Conservation (phyloP, 2,113 vertebrate species). For the Alexandromys fortis region DNA sequence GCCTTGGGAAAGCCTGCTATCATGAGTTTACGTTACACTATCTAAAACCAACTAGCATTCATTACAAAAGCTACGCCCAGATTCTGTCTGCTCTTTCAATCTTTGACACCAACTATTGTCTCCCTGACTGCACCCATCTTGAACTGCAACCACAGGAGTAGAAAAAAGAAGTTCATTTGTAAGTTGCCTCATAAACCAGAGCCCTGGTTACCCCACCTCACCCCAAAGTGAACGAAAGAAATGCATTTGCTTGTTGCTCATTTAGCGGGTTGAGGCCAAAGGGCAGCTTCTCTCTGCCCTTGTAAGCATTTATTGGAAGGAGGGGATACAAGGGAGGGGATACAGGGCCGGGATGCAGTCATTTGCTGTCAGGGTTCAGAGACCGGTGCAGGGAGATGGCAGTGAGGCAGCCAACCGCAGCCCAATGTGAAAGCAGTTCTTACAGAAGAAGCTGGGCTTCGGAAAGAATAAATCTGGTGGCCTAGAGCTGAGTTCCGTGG, state of each 20-base stretch:
- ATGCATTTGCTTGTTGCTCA: background rate
- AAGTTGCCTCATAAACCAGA: background rate
- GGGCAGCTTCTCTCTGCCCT: background rate
- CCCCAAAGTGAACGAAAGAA: background rate
- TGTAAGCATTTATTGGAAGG: background rate
- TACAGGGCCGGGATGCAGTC: background rate
- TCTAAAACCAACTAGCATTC: constrained; percentile 58
- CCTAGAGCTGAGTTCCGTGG: background rate
- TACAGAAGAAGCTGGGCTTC: background rate
- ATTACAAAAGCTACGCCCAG: background rate
- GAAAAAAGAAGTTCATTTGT: background rate
- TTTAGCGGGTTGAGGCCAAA: constrained; percentile 38
- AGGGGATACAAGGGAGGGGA: background rate
- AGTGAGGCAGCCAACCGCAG: background rate
- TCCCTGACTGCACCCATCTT: background rate
- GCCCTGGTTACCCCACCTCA: background rate
- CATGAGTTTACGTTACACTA: constrained; percentile 67
- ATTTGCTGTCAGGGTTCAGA: background rate
- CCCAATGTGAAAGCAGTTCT: background rate
- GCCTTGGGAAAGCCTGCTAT: constrained; percentile 34
- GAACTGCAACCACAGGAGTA: background rate
- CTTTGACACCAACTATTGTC: background rate
- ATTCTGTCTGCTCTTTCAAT: background rate
- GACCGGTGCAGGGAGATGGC: too few relatives aligned
- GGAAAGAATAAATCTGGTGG: background rate